Evolutionary conservation across 1,140 invertebrate genomes (phyloP).

Genomic region (Neodiprion fabricii): DNA sequence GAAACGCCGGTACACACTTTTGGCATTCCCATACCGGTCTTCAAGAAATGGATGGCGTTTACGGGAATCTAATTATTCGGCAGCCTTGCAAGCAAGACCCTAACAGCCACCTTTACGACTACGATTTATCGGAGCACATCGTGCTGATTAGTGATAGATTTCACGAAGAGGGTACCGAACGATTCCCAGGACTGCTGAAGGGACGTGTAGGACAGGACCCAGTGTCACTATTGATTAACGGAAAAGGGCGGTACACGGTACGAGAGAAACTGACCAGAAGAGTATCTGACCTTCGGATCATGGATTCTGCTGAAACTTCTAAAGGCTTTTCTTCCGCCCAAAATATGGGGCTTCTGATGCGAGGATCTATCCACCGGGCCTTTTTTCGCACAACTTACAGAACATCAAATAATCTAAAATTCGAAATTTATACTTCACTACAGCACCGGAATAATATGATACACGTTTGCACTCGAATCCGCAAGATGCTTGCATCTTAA

Average conservation of each 20-base stretch:
- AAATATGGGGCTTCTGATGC: not conserved
- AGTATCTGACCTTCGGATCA: no score
- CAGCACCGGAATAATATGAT: no score
- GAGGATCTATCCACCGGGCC: not conserved
- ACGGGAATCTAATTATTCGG: slow-evolving; percentile 83
- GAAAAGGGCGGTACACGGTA: slow-evolving; percentile 75
- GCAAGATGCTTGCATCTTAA: no score
- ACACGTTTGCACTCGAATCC: no score
- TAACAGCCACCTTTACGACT: slow-evolving; percentile 79
- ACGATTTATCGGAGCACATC: slow-evolving; percentile 80
- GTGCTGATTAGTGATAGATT: slow-evolving; percentile 88
- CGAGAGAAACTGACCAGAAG: not conserved
- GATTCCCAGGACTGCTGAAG: slow-evolving; percentile 77
- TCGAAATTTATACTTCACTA: no score
- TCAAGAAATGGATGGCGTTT: slow-evolving; percentile 86
- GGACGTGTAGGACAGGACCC: slow-evolving; percentile 80
- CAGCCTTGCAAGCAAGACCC: slow-evolving; percentile 76
- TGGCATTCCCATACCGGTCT: slow-evolving; percentile 90
- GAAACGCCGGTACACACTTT: slow-evolving; percentile 85
- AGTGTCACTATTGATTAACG: slow-evolving; percentile 82
- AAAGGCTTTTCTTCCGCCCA: not conserved
- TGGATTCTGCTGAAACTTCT: no score
- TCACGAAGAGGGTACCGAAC: slow-evolving; percentile 77
- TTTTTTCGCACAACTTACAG: no score
- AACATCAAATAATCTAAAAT: no score